Evolutionary conservation across 1,140 invertebrate species (phyloP).

Genomic region (honey bee (Apis mellifera)): Amel_HAv3.1 CM009936.2:11121501-11122000

Average conservation of each 20-base stretch:
- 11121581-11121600: no score
- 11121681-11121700: no score
- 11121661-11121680: neutral
- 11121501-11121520: neutral
- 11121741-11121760: neutral
- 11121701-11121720: neutral
- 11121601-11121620: no score
- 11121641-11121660: no score
- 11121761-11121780: neutral
- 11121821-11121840: neutral
- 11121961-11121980: neutral
- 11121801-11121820: neutral
- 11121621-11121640: no score
- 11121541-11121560: no score
- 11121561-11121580: no score
- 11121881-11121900: neutral
- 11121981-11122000: conserved; percentile 10
- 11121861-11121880: neutral
- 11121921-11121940: neutral
- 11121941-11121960: neutral
- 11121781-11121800: neutral
- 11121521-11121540: no score
- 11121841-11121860: neutral
- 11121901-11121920: neutral
- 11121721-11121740: neutral